Base-by-base conservation (phyloP, 92 coral and sea anemone genomes). In the Umimayanthus chanpuru region DNA sequence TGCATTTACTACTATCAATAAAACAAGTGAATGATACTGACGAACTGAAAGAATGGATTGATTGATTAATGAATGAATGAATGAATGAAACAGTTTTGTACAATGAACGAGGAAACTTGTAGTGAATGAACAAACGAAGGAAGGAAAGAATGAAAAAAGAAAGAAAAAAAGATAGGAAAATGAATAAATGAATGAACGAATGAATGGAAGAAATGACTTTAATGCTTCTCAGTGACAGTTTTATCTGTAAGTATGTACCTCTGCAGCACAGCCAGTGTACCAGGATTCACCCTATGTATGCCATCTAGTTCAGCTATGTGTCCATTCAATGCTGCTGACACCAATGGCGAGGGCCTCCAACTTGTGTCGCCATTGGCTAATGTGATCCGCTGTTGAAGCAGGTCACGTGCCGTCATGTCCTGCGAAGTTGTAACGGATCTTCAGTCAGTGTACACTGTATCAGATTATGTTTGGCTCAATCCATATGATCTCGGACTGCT, bases 341-440 rank as follows among this genome's bases (percentile, higher is more conserved):
- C 96, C 41, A 96, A 89, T 10, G 99, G 97, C 0, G 99, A 96
- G 9, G 98, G 94, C 41, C 97, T 83, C 99, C 99, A 96, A 88
- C 95, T 92, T n/a, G 99, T 96, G 83, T 96, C 99, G 2, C 99
- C 99, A 91, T 89, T 94, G 80, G 94, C 90, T 53, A 95, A 88
- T 0, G 99, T 96, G 36, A 95, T 96, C 32, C 99, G 93, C 79
- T 95, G 99, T 70, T 96, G 99, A 15, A 96, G 94, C 20, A 96
- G 94, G 85, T 96, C 99, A 49, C 99, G 92, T n/a, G 98, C 91
- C 9, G 99, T 96, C 99, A 96, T 95, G 90, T 96, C 99, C 95
- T 94, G 71, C 2, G 6, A 6, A 71, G 40, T 25, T 25, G 76
- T 29, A 55, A 23, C 32, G 14, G 61, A 53, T 16, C 23, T 11